Conservation (phyloP, 1,140 invertebrate species). For the Leptopilina clavipes region DNA sequence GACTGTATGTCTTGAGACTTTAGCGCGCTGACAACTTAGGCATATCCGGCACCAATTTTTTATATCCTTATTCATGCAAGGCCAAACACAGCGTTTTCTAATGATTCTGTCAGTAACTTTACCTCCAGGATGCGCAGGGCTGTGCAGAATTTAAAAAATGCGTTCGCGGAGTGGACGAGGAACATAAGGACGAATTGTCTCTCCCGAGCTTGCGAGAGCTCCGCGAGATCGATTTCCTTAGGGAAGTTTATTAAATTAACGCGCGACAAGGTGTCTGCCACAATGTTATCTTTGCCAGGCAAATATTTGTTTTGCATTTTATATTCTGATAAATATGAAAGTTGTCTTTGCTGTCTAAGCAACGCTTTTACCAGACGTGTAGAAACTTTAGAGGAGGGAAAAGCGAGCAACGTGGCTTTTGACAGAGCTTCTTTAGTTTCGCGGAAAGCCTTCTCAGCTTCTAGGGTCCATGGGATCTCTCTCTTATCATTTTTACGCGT, state of each 20-base stretch:
- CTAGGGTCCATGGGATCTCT: not conserved
- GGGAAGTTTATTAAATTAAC: constrained; percentile 42
- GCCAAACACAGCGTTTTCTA: no score
- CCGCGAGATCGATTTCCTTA: not conserved
- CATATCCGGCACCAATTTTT: no score
- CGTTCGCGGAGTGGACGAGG: constrained; percentile 44
- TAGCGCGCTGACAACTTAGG: no score
- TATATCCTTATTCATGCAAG: no score
- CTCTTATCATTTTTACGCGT: not conserved
- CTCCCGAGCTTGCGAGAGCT: constrained; percentile 27
- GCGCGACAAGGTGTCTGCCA: constrained; percentile 59
- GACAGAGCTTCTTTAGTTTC: not conserved
- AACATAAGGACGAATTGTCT: constrained; percentile 48
- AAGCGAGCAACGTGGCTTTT: not conserved
- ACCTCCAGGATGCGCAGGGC: no score
- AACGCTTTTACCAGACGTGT: constrained; percentile 21
- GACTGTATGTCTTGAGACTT: no score
- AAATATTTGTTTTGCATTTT: constrained; percentile 63
- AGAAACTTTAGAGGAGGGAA: not conserved
- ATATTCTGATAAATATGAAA: constrained; percentile 68
- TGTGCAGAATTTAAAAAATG: constrained; percentile 49
- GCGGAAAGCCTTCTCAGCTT: constrained; percentile 1
- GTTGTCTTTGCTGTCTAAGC: constrained; percentile 54
- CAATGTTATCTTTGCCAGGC: constrained; percentile 60
- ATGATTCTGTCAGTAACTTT: no score